Percentiles rank a stretch among this genome's conserved stretches.
phyloP scores from a whole-genome alignment of 2,113 vertebrate genomes.

The Origma solitaria region DNA sequence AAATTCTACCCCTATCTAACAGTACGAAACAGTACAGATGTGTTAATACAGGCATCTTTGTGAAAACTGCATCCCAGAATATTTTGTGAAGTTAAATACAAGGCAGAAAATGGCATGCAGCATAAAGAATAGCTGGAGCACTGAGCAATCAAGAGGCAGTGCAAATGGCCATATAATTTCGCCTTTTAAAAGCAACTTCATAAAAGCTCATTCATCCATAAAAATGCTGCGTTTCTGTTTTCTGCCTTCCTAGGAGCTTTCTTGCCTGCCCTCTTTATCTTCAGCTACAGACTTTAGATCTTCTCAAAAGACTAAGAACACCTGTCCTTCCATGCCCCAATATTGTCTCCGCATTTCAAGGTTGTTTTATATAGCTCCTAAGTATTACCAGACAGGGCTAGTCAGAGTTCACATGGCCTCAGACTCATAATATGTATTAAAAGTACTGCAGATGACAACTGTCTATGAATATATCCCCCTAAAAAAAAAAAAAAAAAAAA shows the following conservation, averaged over 20 bases:
- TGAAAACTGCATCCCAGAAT: constrained; percentile 25
- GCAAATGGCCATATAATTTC: constrained; percentile 56
- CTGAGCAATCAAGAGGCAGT: constrained; percentile 54
- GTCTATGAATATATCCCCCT: background rate
- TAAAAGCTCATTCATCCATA: constrained; percentile 58
- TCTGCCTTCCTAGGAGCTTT: constrained; percentile 25
- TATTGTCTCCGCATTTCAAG: background rate
- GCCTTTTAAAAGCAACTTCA: constrained; percentile 57
- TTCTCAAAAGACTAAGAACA: constrained; percentile 3
- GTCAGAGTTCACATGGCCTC: background rate
- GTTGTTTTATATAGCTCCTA: background rate
- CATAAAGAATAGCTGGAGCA: constrained; percentile 54
- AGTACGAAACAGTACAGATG: background rate
- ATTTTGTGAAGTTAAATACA: constrained; percentile 39
- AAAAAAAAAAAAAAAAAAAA: background rate
- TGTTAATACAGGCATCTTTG: background rate
- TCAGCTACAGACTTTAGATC: background rate
- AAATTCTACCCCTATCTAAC: background rate
- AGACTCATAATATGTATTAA: background rate
- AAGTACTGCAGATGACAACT: background rate
- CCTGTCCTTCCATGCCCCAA: background rate
- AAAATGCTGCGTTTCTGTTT: constrained; percentile 52
- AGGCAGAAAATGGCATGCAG: constrained; percentile 8
- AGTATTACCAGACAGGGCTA: background rate
- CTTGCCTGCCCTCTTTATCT: background rate